Base-by-base conservation (phyloP, 2,113 vertebrate species). In the Labrus mixtus region DNA sequence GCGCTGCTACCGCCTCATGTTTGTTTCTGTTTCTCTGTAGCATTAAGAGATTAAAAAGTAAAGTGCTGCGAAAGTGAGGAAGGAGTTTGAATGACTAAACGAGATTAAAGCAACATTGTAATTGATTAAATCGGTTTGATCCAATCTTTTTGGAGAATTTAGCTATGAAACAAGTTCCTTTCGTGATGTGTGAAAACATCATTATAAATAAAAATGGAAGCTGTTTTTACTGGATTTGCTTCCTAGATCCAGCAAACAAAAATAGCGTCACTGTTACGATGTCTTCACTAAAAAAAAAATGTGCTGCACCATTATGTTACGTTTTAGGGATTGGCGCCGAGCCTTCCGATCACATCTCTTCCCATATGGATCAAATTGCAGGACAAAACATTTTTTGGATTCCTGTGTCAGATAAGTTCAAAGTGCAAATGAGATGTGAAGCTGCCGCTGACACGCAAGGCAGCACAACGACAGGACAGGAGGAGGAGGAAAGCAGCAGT, bases 351-450 rank as follows among this genome's bases (percentile, higher is more conserved):
- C 94, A 83, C 93, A 88, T 95, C 95, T 94, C 94, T 93, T 95
- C 95, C 84, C 95, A 93, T 93, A 94, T 91, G 94, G 96, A 96
- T 97, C 96, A 94, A 95, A 95, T 97, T 97, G 95, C 96, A 95
- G 85, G 89, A 91, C 9, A 6, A 90, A 89, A 92, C 87, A 96
- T 96, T 95, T 95, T 96, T 97, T 90, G 94, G 95, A 97, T 97
- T 97, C 96, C 96, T 93, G 87, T 94, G 94, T 96, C 96, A 96
- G 95, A 95, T 95, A 94, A 96, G 95, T 97, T 94, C 95, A 92
- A 90, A 92, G 92, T 92, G 89, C 89, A 92, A 84, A 87, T 73
- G 80, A 87, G 90, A 90, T 85, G 93, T 90, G 94, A 95, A 93
- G 79, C 79, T 76, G 78, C 80, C 43, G 78, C 22, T 77, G 84